These are phyloP conservation scores for Nomia melanderi DNA, from an alignment of 1,140 invertebrate genomes.

Conservation along the genomic window DNA sequence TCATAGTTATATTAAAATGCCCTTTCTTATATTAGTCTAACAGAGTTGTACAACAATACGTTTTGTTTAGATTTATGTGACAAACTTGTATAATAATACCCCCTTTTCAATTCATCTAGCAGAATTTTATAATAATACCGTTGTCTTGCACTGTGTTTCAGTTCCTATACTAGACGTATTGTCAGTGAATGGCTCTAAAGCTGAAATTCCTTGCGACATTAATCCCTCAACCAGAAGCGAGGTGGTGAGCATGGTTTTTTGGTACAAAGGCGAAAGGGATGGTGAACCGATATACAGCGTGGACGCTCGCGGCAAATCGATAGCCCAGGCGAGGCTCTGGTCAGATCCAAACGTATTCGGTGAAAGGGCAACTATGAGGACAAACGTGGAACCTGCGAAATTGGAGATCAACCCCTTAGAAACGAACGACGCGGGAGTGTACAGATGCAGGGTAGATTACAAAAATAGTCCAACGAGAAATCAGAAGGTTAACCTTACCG, in stretches of 20 bases:
- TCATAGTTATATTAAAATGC: too few species aligned
- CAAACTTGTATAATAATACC: too few species aligned
- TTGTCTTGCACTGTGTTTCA: slow-evolving; percentile 63
- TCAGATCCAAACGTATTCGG: slow-evolving; percentile 87
- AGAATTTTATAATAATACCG: slow-evolving; percentile 6
- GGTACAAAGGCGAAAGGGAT: slow-evolving; percentile 85
- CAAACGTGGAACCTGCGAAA: slow-evolving; percentile 80
- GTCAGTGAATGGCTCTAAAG: slow-evolving; percentile 84
- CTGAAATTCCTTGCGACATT: slow-evolving; percentile 85
- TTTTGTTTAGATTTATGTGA: too few species aligned
- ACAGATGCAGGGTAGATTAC: slow-evolving; percentile 89
- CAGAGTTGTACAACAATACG: too few species aligned
- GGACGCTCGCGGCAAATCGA: slow-evolving; percentile 76
- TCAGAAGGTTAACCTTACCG: slow-evolving; percentile 86
- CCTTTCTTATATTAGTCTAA: too few species aligned
- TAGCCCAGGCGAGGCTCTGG: slow-evolving; percentile 77
- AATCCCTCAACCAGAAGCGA: slow-evolving; percentile 82
- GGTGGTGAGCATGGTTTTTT: slow-evolving; percentile 85
- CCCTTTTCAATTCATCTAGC: too few species aligned
- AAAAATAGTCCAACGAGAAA: slow-evolving; percentile 86
- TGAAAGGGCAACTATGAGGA: slow-evolving; percentile 82
- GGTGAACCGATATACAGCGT: slow-evolving; percentile 79
- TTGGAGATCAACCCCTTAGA: slow-evolving; percentile 82
- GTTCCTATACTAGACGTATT: slow-evolving; percentile 82
- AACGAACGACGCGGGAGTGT: slow-evolving; percentile 85